Conservation (phyloP, 2,113 vertebrate species). For the Syngnathoides biaculeatus region DNA sequence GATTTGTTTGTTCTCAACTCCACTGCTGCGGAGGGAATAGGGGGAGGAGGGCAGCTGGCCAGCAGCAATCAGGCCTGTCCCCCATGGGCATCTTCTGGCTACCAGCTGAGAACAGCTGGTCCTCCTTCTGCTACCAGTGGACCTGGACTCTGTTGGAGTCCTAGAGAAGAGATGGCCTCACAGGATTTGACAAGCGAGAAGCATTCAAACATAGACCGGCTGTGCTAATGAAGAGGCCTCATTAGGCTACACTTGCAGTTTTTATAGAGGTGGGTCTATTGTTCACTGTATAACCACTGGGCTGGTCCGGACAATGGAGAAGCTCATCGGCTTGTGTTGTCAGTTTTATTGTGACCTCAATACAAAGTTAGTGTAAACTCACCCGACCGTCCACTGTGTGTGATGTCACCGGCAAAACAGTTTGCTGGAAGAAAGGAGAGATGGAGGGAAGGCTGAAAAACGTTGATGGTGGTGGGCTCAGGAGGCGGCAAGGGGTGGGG, state of each 20-base stretch:
- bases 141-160: slow-evolving; percentile 55
- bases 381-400: neutral
- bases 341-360: slow-evolving; percentile 4
- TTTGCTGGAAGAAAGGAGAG: slow-evolving; percentile 38
- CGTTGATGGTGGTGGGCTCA: slow-evolving; percentile 18
- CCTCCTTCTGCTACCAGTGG: slow-evolving; percentile 53
- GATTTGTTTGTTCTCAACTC: slow-evolving; percentile 62
- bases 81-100: slow-evolving; percentile 61
- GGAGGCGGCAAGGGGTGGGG: neutral
- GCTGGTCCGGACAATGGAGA: slow-evolving; percentile 25
- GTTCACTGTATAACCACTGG: slow-evolving; percentile 28
- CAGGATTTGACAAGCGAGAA: slow-evolving; percentile 40
- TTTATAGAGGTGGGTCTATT: slow-evolving; percentile 49
- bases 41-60: slow-evolving; percentile 68
- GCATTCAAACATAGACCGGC: slow-evolving; percentile 44
- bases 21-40: slow-evolving; percentile 21
- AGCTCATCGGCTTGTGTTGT: slow-evolving; percentile 41
- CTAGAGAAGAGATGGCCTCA: slow-evolving; percentile 33
- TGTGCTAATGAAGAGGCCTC: slow-evolving; percentile 57
- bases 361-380: slow-evolving; percentile 15
- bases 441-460: slow-evolving; percentile 25
- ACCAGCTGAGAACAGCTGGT: slow-evolving; percentile 79
- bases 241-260: slow-evolving; percentile 57
- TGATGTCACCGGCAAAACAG: slow-evolving; percentile 33
- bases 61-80: slow-evolving; percentile 67